A percentile compares a stretch with the other conserved stretches of the same genome.
Evolutionary conservation across 1,140 invertebrate species (phyloP).

Genomic region (Diploscapter pachys): DNA sequence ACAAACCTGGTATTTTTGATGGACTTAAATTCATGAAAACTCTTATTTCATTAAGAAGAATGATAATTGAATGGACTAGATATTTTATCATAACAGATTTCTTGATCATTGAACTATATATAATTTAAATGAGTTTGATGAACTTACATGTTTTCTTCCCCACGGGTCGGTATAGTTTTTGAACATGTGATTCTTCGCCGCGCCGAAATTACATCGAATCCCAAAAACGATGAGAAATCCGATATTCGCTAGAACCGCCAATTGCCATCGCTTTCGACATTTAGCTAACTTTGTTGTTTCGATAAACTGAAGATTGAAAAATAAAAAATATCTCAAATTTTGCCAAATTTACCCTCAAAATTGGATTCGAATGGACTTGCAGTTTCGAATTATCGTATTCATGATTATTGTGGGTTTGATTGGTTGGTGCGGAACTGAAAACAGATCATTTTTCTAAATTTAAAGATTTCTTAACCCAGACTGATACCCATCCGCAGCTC

Average conservation of each 20-base stretch:
- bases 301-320: conserved; percentile 34
- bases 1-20: not conserved
- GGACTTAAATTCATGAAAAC: too few species aligned
- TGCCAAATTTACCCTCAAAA: not conserved
- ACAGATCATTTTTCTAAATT: not conserved
- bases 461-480: not conserved
- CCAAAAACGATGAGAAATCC: conserved; percentile 59
- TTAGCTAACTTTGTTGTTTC: conserved; percentile 39
- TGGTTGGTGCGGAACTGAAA: not conserved
- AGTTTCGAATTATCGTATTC: not conserved
- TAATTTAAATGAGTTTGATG: too few species aligned
- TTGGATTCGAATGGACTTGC: conserved; percentile 8
- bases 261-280: conserved; percentile 51
- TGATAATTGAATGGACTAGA: too few species aligned
- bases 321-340: not conserved
- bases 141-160: conserved; percentile 48
- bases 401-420: not conserved
- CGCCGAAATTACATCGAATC: conserved; percentile 59
- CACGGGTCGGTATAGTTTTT: conserved; percentile 54
- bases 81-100: too few species aligned
- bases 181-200: conserved; percentile 57
- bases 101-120: too few species aligned
- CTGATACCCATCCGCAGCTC: not conserved
- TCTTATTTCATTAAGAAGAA: too few species aligned
- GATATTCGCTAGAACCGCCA: conserved; percentile 57